Percentiles rank a stretch among this genome's conserved stretches.
These are phyloP conservation scores for Heliconius ismenius DNA, from an alignment of 2,888 invertebrate species.

Conservation along the genomic window DNA sequence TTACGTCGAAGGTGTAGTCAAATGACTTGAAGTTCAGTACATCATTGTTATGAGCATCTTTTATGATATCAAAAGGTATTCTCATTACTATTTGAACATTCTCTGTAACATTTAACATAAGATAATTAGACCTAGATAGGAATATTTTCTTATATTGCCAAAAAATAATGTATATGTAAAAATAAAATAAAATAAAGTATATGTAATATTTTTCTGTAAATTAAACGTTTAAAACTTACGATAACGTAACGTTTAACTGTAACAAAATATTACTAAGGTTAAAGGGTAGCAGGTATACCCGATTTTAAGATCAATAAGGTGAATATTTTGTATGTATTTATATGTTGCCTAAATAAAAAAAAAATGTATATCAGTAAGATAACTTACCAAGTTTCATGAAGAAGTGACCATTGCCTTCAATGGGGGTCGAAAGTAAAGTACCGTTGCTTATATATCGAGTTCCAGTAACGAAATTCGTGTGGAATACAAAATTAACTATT, in stretches of 20 bases:
- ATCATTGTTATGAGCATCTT: background rate
- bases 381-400: background rate
- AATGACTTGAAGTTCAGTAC: background rate
- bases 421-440: background rate
- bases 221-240: too few species aligned
- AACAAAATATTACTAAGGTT: too few species aligned
- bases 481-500: conserved; percentile 4
- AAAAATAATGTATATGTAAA: too few species aligned
- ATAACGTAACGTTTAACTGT: too few species aligned
- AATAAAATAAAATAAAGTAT: too few species aligned
- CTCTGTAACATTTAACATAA: background rate
- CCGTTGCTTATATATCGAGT: conserved; percentile 15
- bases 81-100: background rate
- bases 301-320: background rate
- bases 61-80: conserved; percentile 2
- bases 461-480: background rate
- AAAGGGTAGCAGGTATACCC: too few species aligned
- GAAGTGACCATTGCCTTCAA: background rate
- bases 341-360: background rate
- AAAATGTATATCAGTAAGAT: background rate
- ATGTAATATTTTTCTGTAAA: too few species aligned
- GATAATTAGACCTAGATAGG: background rate
- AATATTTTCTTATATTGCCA: too few species aligned
- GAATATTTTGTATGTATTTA: background rate
- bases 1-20: background rate